Conservation (phyloP, 2,888 invertebrate species). For the Chloroclystis v-ata region DNA sequence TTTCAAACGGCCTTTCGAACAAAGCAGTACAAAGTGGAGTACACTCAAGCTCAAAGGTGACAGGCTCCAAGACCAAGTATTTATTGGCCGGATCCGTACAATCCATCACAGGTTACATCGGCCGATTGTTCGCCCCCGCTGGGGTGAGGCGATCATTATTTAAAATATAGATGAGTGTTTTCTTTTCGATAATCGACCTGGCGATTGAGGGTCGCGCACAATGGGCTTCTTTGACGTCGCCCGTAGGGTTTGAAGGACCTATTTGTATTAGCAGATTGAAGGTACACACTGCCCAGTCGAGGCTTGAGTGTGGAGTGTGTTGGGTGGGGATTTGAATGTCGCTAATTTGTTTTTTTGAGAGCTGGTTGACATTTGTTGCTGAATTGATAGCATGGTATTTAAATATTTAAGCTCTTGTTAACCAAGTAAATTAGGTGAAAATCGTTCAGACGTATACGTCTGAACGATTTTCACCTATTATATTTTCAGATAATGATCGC, state of each 20-base stretch:
- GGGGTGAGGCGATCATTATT: constrained; percentile 69
- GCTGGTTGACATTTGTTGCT: no score
- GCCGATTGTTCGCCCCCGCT: constrained; percentile 49
- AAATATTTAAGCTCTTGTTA: no score
- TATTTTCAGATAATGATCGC: no score
- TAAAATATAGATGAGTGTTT: constrained; percentile 79
- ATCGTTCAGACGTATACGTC: no score
- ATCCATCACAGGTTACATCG: constrained; percentile 57
- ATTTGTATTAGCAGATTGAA: constrained; percentile 77
- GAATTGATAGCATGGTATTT: no score
- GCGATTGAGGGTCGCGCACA: constrained; percentile 71
- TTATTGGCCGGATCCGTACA: constrained; percentile 62
- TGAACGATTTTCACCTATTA: no score
- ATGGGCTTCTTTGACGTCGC: constrained; percentile 63
- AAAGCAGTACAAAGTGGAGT: constrained; percentile 20
- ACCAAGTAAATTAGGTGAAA: no score
- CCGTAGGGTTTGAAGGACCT: constrained; percentile 56
- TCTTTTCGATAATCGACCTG: constrained; percentile 77
- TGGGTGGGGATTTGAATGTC: no score
- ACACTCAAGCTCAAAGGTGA: constrained; percentile 40
- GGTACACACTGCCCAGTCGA: constrained; percentile 56
- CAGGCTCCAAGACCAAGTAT: constrained; percentile 41
- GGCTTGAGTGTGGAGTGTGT: constrained; percentile 35
- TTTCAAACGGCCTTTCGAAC: constrained; percentile 12
- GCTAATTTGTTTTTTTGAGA: no score